Evolutionary conservation across 1,140 invertebrate species (phyloP).

Genomic region (Scaptodrosophila lebanonensis): DNA sequence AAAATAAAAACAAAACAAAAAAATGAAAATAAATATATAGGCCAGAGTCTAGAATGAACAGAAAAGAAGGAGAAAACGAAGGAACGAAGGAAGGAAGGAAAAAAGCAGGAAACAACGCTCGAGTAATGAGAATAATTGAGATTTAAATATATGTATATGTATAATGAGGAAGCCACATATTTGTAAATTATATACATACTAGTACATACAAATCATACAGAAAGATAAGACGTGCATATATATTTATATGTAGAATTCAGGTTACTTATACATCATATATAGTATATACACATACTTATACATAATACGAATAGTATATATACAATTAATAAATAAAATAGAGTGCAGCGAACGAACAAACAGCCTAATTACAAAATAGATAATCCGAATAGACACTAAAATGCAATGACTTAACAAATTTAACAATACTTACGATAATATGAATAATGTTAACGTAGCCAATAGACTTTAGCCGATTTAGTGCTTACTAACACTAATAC

Average conservation of each 20-base stretch:
- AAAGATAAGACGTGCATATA: constrained; percentile 12
- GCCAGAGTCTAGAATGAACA: too few species aligned
- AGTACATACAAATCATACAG: not conserved
- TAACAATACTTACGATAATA: constrained; percentile 15
- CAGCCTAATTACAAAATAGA: constrained; percentile 23
- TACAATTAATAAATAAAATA: constrained; percentile 32
- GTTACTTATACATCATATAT: constrained; percentile 25
- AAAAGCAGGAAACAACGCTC: constrained; percentile 13
- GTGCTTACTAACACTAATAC: constrained; percentile 26
- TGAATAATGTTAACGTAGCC: constrained; percentile 46
- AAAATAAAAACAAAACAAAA: constrained; percentile 18
- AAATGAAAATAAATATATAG: constrained; percentile 8
- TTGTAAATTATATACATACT: constrained; percentile 23
- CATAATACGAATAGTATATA: too few species aligned
- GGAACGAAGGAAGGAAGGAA: not conserved
- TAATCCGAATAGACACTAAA: constrained; percentile 14
- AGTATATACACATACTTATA: constrained; percentile 3
- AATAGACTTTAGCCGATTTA: constrained; percentile 49
- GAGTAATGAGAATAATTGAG: too few species aligned
- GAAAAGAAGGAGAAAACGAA: too few species aligned
- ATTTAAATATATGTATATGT: too few species aligned
- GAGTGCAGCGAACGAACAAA: not conserved
- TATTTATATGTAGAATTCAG: constrained; percentile 27
- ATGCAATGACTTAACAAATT: constrained; percentile 1
- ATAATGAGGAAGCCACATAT: constrained; percentile 11